These are phyloP conservation scores for Phyllotreta cruciferae DNA, from an alignment of 2,888 invertebrate genomes.

Conservation along the genomic window DNA sequence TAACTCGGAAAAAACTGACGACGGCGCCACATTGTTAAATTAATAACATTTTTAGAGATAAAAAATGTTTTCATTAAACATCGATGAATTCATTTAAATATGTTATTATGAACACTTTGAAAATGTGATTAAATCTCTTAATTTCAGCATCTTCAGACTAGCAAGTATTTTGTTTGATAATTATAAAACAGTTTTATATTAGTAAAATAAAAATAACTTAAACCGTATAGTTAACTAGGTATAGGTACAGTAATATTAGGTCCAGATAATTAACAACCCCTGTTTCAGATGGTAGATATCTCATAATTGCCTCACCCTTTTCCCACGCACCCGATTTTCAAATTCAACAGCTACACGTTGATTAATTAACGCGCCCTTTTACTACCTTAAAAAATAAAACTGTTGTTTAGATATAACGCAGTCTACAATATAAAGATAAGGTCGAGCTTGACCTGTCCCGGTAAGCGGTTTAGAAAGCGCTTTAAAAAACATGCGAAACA, in stretches of 20 bases:
- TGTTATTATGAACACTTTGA: no score
- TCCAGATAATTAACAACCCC: constrained; percentile 10
- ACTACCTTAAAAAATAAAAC: neutral
- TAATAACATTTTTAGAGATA: no score
- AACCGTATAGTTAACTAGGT: constrained; percentile 1
- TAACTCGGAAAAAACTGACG: constrained; percentile 10
- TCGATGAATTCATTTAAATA: no score
- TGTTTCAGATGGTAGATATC: no score
- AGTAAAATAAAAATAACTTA: no score
- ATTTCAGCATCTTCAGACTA: no score
- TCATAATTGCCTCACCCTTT: neutral
- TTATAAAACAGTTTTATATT: no score
- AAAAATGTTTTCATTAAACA: no score
- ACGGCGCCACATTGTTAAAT: neutral
- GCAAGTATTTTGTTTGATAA: no score
- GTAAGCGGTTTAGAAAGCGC: constrained; percentile 16
- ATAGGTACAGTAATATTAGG: neutral
- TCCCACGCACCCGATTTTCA: constrained; percentile 5
- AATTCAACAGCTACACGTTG: constrained; percentile 4
- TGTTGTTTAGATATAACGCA: neutral
- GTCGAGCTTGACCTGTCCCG: constrained; percentile 1
- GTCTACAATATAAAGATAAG: neutral
- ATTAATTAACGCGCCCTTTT: constrained; percentile 3
- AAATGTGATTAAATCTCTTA: no score
- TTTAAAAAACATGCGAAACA: constrained; percentile 28